A percentile compares a stretch with the other conserved stretches of the same genome.
These are phyloP conservation scores for Drosophila pullipes DNA, from an alignment of 2,888 invertebrate species.

Conservation along the genomic window DNA sequence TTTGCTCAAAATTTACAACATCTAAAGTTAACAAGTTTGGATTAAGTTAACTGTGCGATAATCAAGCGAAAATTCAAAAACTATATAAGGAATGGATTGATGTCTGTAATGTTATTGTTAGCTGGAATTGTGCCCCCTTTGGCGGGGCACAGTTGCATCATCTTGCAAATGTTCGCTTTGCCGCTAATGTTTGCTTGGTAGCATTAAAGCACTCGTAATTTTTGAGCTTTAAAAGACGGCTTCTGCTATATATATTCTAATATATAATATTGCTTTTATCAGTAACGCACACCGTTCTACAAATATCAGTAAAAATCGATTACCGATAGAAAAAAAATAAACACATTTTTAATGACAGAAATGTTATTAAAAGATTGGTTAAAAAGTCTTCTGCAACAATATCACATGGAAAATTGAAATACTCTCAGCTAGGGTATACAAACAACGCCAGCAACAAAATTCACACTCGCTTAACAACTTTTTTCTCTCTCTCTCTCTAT, in stretches of 20 bases:
- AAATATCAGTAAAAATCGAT: neutral
- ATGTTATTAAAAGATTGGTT: neutral
- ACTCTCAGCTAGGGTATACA: neutral
- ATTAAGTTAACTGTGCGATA: neutral
- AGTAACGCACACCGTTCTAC: neutral
- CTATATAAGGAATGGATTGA: neutral
- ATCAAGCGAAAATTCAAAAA: neutral
- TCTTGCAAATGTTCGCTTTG: neutral
- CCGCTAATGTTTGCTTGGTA: neutral
- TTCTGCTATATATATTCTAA: neutral
- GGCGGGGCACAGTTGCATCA: neutral
- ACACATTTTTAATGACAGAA: neutral
- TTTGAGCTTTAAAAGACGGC: neutral
- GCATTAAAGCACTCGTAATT: neutral
- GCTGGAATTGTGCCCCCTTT: neutral
- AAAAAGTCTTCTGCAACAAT: neutral
- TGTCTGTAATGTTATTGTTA: neutral
- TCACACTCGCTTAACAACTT: constrained; percentile 35
- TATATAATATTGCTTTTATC: neutral
- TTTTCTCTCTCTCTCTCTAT: constrained; percentile 14
- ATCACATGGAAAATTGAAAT: neutral
- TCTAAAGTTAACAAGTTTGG: neutral
- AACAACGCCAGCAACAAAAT: constrained; percentile 22
- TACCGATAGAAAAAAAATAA: neutral
- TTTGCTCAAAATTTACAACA: neutral